Percentiles rank a stretch among this genome's conserved stretches.
Conservation (phyloP, 2,113 vertebrate genomes). For the Nothocercus nigrocapillus region DNA sequence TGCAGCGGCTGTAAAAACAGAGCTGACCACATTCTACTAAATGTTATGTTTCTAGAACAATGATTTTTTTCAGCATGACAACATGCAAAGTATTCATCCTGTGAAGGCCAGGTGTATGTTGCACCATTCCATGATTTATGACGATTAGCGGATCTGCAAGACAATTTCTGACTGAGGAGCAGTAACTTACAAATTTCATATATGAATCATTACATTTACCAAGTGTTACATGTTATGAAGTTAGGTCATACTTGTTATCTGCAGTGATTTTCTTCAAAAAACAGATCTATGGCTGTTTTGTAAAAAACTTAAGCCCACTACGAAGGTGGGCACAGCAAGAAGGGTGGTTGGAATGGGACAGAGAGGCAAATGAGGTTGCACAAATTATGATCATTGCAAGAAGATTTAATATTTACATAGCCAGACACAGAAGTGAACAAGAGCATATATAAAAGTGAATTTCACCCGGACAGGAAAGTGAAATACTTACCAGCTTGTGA, state of each 20-base stretch:
- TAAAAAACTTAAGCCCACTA: not conserved
- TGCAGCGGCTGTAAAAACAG: not conserved
- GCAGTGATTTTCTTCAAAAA: not conserved
- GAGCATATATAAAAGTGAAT: not conserved
- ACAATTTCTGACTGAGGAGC: not conserved
- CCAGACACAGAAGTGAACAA: not conserved
- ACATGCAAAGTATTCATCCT: not conserved
- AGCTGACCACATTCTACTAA: not conserved
- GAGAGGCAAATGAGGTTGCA: not conserved
- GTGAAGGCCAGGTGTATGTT: not conserved
- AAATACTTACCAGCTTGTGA: slow-evolving; percentile 76
- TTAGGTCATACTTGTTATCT: not conserved
- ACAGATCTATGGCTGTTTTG: not conserved
- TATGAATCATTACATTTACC: not conserved
- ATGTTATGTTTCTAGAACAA: not conserved
- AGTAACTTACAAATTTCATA: not conserved
- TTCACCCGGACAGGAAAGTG: not conserved
- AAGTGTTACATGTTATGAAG: not conserved
- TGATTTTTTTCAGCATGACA: not conserved
- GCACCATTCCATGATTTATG: not conserved
- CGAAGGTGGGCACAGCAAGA: not conserved
- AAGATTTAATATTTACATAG: not conserved
- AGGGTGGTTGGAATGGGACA: not conserved
- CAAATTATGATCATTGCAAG: not conserved
- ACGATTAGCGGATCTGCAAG: not conserved